Evolutionary conservation across 2,888 invertebrate species (phyloP), one percentile per base, ranked within the genome.

Genomic region (Laspeyria flexula): DNA sequence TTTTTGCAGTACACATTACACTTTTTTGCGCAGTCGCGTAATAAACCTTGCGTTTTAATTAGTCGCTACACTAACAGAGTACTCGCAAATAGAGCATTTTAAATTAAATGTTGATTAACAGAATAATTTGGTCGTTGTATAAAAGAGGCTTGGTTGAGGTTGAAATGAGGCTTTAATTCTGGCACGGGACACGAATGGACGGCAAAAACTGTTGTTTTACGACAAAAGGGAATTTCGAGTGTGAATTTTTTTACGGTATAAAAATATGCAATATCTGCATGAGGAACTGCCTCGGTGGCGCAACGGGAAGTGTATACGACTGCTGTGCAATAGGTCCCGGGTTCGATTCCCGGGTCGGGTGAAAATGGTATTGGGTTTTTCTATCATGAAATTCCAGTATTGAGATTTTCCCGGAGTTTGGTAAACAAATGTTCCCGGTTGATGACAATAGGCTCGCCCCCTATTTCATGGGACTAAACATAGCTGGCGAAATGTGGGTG

Each of bases 51-150:
- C 41, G 31, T 49, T 57, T 65, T 38, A 46, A 51, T 51, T 42
- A 39, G 47, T 40, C n/a, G 38, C 16, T 40, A 11, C 29, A 44
- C 50, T 59, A 67, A 59, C 55, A 39, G 67, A 59, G 48, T 59
- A 27, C 41, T 39, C 31, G 47, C 43, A 54, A 65, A 60, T 54
- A 64, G 45, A 43, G 55, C 41, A 55, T 62, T 67, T 59, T 59
- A 55, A 55, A 63, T 63, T 49, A 60, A 67, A 65, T 63, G 49
- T 60, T 67, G 47, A 63, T 67, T 67, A 63, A 59, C 64, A 59
- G 35, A 18, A 50, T 51, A 55, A 67, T 55, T 65, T 34, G 33
- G 29, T 7, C 13, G 34, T 25, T 31, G 35, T 35, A 31, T 39
- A 38, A 43, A 38, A n/a, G 10, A 12, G 25, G 29, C 15, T 16